Evolutionary conservation across 2,113 vertebrate genomes (phyloP).

Genomic region (Hylia prasina): DNA sequence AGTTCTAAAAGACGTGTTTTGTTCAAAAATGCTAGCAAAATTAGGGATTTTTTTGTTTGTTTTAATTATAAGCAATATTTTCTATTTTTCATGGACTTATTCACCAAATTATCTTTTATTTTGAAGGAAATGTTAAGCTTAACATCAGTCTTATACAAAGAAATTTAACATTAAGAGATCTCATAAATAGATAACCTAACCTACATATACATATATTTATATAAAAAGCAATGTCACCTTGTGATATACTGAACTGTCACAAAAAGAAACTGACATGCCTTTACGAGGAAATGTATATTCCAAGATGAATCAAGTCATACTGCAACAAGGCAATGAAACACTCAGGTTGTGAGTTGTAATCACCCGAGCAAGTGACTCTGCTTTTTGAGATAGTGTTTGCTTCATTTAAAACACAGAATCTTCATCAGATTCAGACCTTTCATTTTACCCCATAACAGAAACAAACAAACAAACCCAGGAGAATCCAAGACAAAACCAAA

Average conservation of each 20-base stretch:
- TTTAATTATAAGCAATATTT: background rate
- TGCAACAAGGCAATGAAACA: background rate
- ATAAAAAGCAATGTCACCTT: background rate
- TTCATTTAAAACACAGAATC: background rate
- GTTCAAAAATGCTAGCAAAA: background rate
- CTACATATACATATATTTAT: background rate
- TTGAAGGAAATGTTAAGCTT: background rate
- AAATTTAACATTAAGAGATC: background rate
- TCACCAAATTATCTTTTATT: background rate
- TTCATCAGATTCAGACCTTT: background rate
- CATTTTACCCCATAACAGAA: background rate
- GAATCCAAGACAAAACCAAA: background rate
- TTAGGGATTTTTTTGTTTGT: background rate
- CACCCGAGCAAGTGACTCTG: background rate
- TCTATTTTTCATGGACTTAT: background rate
- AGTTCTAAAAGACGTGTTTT: background rate
- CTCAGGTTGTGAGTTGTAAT: background rate
- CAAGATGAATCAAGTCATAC: background rate
- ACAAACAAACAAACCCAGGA: background rate
- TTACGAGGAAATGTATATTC: background rate
- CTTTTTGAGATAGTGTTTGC: background rate
- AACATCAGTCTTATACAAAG: background rate
- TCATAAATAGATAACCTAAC: background rate
- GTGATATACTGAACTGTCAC: background rate
- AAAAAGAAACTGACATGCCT: background rate